Evolutionary conservation across 2,888 invertebrate genomes (phyloP).

Genomic region (Dynastes tityus): DNA sequence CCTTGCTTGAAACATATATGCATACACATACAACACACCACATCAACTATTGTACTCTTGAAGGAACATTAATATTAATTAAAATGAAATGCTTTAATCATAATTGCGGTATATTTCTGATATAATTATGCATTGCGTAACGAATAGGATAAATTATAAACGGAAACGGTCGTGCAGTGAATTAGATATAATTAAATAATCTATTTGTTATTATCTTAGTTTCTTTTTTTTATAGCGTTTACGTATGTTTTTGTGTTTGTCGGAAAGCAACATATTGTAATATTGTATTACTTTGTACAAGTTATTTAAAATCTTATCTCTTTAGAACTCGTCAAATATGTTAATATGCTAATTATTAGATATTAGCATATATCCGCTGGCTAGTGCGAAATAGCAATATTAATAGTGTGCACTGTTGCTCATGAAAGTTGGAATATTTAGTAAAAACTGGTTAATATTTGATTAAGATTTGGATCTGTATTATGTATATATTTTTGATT

Average conservation of each 20-base stretch:
- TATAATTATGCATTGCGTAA: conserved; percentile 29
- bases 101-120: conserved; percentile 16
- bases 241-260: too few relatives aligned
- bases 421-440: too few relatives aligned
- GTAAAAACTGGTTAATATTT: too few relatives aligned
- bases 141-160: conserved; percentile 15
- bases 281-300: too few relatives aligned
- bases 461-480: too few relatives aligned
- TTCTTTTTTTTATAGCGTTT: too few relatives aligned
- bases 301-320: neutral
- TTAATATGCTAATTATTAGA: neutral
- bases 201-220: conserved; percentile 18
- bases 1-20: neutral
- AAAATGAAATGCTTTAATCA: conserved; percentile 31
- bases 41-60: neutral
- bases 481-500: too few relatives aligned
- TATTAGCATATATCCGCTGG: neutral
- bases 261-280: too few relatives aligned
- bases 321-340: neutral
- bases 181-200: conserved; percentile 39
- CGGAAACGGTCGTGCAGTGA: conserved; percentile 19
- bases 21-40: too few relatives aligned
- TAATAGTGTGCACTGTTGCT: too few relatives aligned
- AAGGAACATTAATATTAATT: conserved; percentile 26
- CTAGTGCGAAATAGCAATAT: neutral